Evolutionary conservation across 2,888 invertebrate species (phyloP), one percentile per base, ranked within the genome.

Genomic region (Scaeva pyrastri): DNA sequence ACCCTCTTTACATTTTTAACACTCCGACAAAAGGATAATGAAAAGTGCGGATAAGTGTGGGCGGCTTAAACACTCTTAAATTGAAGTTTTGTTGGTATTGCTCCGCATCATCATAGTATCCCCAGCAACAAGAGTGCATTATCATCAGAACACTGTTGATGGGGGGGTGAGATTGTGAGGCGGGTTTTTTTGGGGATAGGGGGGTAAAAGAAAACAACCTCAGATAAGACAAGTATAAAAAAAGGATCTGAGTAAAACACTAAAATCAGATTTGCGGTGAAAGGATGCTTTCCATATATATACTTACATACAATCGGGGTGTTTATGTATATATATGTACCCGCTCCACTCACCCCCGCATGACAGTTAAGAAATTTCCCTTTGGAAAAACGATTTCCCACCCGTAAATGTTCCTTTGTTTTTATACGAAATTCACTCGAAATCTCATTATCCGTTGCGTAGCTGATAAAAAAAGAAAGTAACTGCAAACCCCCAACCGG

Each of bases 381-480:
- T 80, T 72, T 80, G 75, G 60, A 76, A 85, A 85, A 85, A 76
- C 55, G 72, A 80, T 76, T 85, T 85, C 72, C 85, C 85, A 85
- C 81, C 85, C 71, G 72, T 76, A 81, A 76, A 76, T 73, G 81
- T 76, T 78, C 68, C 48, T 76, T 85, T 85, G 80, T 81, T 85
- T 81, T 81, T 85, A 55, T 81, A 76, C 68, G 72, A 85, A 84
- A 80, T 84, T 80, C 80, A 80, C 84, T 84, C 80, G 75, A 84
- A 85, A 85, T 85, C 81, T 85, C 85, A 85, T 85, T 85, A 85
- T 81, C 85, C 85, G 62, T 85, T 85, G 85, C 85, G 85, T 85
- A 85, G 85, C 81, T 85, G 52, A 62, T 43, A 52, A 62, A 60
- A 66, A 50, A 72, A 45, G 64, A 71, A 70, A 70, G 31, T 39